Percentiles rank a stretch among this genome's conserved stretches.
These are phyloP conservation scores for Euura saliciscinereae DNA, from an alignment of 1,140 invertebrate genomes.

Conservation along the genomic window DNA sequence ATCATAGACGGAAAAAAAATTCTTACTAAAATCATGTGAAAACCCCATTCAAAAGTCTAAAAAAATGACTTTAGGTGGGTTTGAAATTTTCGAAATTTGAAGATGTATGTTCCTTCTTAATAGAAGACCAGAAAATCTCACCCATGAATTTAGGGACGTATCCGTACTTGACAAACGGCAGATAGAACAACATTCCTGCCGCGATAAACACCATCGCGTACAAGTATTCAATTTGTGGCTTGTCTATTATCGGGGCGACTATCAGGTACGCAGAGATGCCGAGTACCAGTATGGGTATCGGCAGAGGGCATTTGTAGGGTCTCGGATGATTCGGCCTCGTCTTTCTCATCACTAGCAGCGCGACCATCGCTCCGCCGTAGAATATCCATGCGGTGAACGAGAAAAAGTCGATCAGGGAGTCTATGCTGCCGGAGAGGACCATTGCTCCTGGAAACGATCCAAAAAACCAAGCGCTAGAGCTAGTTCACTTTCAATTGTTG, in stretches of 20 bases:
- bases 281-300: conserved; percentile 88
- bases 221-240: conserved; percentile 88
- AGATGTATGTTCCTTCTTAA: no score
- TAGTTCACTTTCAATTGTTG: neutral
- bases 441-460: conserved; percentile 76
- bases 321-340: conserved; percentile 86
- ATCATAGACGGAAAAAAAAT: no score
- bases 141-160: conserved; percentile 83
- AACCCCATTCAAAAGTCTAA: conserved; percentile 13
- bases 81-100: no score
- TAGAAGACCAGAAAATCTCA: conserved; percentile 55
- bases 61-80: conserved; percentile 11
- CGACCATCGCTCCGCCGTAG: conserved; percentile 89
- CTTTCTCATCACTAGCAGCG: conserved; percentile 85
- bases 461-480: conserved; percentile 32
- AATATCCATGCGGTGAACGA: conserved; percentile 96
- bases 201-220: conserved; percentile 90
- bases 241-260: conserved; percentile 89
- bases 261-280: conserved; percentile 90
- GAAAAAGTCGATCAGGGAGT: conserved; percentile 93
- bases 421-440: conserved; percentile 88
- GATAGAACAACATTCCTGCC: conserved; percentile 87
- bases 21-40: neutral
- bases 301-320: conserved; percentile 89
- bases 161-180: conserved; percentile 91